Percentiles rank a stretch among this genome's conserved stretches.
Conservation (phyloP, 64 coral and sea anemone species). For the Stylophora pistillata region DNA sequence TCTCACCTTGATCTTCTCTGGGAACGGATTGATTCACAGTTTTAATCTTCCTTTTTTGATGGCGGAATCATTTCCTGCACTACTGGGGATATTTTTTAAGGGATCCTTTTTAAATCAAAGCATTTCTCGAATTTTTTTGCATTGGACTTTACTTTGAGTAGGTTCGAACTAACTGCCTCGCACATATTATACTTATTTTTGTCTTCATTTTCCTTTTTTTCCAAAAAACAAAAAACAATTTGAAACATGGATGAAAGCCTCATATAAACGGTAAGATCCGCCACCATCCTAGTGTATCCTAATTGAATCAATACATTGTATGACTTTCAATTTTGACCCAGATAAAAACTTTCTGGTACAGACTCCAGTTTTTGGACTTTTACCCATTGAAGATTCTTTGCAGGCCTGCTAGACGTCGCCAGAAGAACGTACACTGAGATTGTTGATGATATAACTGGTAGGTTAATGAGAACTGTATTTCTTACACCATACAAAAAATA, state of each 20-base stretch:
- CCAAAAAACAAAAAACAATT: neutral
- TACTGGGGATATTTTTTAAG: too few relatives aligned
- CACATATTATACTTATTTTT: neutral
- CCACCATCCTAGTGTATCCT: neutral
- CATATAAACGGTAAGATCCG: slow-evolving; percentile 29
- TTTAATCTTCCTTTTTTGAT: too few relatives aligned
- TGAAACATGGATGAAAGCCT: slow-evolving; percentile 27
- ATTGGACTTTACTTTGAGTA: neutral
- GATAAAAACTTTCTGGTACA: too few relatives aligned
- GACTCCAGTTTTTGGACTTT: neutral
- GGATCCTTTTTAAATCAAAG: too few relatives aligned
- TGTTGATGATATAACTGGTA: slow-evolving; percentile 95
- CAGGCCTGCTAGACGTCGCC: slow-evolving; percentile 92
- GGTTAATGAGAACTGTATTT: neutral
- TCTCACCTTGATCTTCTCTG: too few relatives aligned
- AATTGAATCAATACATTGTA: neutral
- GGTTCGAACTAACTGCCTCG: neutral
- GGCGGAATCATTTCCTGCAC: too few relatives aligned
- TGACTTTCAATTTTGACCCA: too few relatives aligned
- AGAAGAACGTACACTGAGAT: slow-evolving; percentile 97
- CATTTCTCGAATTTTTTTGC: neutral
- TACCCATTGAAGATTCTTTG: neutral
- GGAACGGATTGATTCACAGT: too few relatives aligned
- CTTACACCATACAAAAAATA: too few relatives aligned
- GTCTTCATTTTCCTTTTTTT: neutral